phyloP scores from a whole-genome alignment of 2,888 invertebrate species.

The Quadroppia sp. region DNA sequence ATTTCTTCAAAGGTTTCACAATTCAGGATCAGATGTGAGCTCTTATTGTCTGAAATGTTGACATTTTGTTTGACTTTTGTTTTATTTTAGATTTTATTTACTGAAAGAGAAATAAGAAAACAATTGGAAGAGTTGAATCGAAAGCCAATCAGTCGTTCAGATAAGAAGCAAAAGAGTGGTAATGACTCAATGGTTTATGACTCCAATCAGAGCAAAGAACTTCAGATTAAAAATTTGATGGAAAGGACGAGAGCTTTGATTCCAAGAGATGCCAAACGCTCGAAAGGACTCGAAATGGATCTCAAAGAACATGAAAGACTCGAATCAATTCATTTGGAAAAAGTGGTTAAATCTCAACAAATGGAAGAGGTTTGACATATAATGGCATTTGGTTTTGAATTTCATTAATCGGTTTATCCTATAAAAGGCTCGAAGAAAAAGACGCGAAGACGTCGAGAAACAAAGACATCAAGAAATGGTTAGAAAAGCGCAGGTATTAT shows the following conservation, averaged over 20 bases:
- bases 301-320: slow-evolving; percentile 72
- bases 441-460: slow-evolving; percentile 78
- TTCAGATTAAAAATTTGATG: background rate
- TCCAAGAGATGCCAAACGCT: background rate
- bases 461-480: slow-evolving; percentile 77
- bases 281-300: slow-evolving; percentile 49
- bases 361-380: slow-evolving; percentile 67
- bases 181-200: background rate
- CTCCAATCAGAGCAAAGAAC: background rate
- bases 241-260: background rate
- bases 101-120: slow-evolving; percentile 75
- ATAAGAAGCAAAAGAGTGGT: background rate
- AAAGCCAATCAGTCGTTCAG: slow-evolving; percentile 29
- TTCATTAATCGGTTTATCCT: background rate
- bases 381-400: background rate
- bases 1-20: slow-evolving; percentile 68
- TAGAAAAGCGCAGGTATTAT: slow-evolving; percentile 75
- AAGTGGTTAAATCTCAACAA: slow-evolving; percentile 76
- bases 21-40: slow-evolving; percentile 50
- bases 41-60: background rate
- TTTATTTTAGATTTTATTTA: slow-evolving; percentile 59
- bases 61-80: slow-evolving; percentile 54
- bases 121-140: slow-evolving; percentile 58
- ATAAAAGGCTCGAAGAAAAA: slow-evolving; percentile 64
- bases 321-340: slow-evolving; percentile 72